Evolutionary conservation across 2,797 vertebrate genomes (phyloP).

Genomic region (Acipenser oxyrinchus): DNA sequence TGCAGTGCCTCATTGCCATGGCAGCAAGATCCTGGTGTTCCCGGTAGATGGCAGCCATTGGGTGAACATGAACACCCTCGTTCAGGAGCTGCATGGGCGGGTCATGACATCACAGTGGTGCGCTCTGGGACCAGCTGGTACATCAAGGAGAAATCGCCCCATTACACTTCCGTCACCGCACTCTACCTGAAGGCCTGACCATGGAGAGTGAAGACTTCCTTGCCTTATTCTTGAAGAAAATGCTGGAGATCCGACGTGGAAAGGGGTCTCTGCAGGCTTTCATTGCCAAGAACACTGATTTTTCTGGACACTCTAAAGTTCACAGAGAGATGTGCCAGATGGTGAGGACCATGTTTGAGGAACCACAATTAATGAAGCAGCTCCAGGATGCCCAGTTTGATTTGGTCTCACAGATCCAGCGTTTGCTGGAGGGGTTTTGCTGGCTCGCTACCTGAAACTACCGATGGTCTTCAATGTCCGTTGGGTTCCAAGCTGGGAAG

Average conservation of each 20-base stretch:
- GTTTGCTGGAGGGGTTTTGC: neutral
- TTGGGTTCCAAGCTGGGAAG: neutral
- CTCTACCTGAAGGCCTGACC: neutral
- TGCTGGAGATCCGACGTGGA: constrained; percentile 1
- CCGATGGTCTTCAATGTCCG: constrained; percentile 12
- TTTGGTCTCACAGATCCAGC: constrained; percentile 10
- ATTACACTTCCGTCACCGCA: constrained; percentile 12
- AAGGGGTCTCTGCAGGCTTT: neutral
- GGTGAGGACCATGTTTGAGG: neutral
- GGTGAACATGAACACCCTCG: constrained; percentile 28
- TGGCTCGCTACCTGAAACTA: constrained; percentile 5
- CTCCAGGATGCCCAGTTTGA: constrained; percentile 8
- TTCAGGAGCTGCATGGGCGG: constrained; percentile 20
- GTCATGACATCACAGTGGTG: constrained; percentile 22
- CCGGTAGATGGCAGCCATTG: constrained; percentile 31
- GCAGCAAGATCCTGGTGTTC: constrained; percentile 13
- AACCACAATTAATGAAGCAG: constrained; percentile 1
- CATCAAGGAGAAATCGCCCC: constrained; percentile 20
- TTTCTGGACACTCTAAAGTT: neutral
- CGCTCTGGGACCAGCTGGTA: constrained; percentile 12
- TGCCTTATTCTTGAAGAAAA: neutral
- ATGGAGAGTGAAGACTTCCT: neutral
- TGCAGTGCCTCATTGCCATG: neutral
- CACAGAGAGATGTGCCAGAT: neutral
- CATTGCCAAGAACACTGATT: neutral